phyloP scores from a whole-genome alignment of 1,140 invertebrate species.

The Pachyrhynchus sulphureomaculatus region DNA sequence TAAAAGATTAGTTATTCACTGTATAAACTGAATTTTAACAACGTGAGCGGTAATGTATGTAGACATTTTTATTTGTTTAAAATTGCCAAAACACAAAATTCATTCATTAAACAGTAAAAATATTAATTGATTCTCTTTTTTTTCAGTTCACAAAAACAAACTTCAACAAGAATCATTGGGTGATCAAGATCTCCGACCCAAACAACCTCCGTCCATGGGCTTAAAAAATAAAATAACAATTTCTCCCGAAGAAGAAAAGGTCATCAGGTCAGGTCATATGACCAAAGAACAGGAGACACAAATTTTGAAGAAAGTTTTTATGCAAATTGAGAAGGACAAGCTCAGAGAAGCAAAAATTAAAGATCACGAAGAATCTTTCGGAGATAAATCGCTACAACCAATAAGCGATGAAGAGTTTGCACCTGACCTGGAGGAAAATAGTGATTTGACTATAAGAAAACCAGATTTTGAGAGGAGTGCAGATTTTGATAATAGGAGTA shows the following conservation, averaged over 20 bases:
- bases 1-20: too few species aligned
- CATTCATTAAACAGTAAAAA: too few species aligned
- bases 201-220: slow-evolving; percentile 15
- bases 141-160: slow-evolving; percentile 38
- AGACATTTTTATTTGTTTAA: too few species aligned
- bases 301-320: slow-evolving; percentile 74
- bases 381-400: slow-evolving; percentile 41
- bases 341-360: slow-evolving; percentile 72
- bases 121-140: neutral
- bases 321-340: slow-evolving; percentile 77
- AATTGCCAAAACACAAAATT: too few species aligned
- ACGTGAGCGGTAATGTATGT: too few species aligned
- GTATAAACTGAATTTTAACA: too few species aligned
- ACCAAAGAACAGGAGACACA: slow-evolving; percentile 78
- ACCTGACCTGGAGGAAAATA: slow-evolving; percentile 36
- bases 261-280: slow-evolving; percentile 62
- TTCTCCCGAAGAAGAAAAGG: slow-evolving; percentile 77
- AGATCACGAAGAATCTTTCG: slow-evolving; percentile 53
- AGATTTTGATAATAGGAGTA: too few species aligned
- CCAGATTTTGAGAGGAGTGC: neutral
- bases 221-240: slow-evolving; percentile 71
- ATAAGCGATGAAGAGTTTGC: slow-evolving; percentile 54
- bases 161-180: slow-evolving; percentile 40
- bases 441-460: neutral
- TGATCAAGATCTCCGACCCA: slow-evolving; percentile 54